These are phyloP conservation scores for Notamacropus eugenii DNA, from an alignment of 2,797 vertebrate genomes.

Conservation along the genomic window DNA sequence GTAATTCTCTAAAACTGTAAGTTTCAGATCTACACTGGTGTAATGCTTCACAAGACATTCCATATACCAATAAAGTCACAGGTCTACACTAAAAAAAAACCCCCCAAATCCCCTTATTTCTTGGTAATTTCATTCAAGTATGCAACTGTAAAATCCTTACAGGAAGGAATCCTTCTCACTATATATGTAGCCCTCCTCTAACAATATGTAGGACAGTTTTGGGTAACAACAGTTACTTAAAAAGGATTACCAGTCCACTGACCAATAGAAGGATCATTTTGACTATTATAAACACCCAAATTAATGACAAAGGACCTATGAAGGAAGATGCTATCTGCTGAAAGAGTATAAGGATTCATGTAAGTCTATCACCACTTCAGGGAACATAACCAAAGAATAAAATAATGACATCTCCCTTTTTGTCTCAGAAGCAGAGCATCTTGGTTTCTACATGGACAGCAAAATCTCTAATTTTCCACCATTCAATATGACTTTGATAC, in stretches of 20 bases:
- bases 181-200: background rate
- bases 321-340: slow-evolving; percentile 5
- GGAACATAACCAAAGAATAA: slow-evolving; percentile 63
- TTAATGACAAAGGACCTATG: too few relatives aligned
- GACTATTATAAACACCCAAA: too few relatives aligned
- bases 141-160: background rate
- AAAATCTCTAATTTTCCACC: slow-evolving; percentile 53
- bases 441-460: slow-evolving; percentile 53
- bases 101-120: background rate
- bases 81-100: background rate
- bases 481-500: slow-evolving; percentile 37
- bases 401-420: slow-evolving; percentile 61
- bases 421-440: slow-evolving; percentile 62
- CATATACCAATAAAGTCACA: background rate
- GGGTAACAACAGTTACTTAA: slow-evolving; percentile 14
- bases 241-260: slow-evolving; percentile 34
- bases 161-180: background rate
- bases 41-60: background rate
- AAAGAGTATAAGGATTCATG: slow-evolving; percentile 51
- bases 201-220: background rate
- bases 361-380: slow-evolving; percentile 39
- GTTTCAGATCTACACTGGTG: background rate
- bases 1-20: background rate
- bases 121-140: background rate
- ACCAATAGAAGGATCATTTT: background rate